Base-by-base conservation (phyloP, 2,113 vertebrate genomes). In the Sturnira hondurensis region DNA sequence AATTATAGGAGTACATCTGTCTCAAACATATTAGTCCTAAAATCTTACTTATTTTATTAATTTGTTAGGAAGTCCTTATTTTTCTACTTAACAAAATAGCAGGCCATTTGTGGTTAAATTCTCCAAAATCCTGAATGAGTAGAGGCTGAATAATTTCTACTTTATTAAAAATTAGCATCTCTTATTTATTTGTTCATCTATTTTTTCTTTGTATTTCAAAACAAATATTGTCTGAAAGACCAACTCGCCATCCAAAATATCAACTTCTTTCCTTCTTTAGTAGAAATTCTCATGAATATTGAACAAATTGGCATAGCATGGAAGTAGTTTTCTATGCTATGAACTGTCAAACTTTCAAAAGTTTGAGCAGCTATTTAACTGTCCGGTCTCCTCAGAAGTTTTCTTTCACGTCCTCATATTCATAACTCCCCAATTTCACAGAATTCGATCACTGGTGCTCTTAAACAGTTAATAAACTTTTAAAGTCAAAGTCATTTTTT, bases 181-280 rank as follows among this genome's bases (percentile, higher is more conserved):
- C 45, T 41, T 71, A 61, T 61, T 93, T 77, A 26, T 54, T 70
- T 87, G 13, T 86, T 54, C 80, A 83, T 33, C 41, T 65, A 15
- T n/a, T 65, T 45, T 63, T 45, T 78, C 14, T 80, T 89, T 80
- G n/a, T 86, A 91, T 89, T 93, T 96, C 71, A 92, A 97, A 96
- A 87, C 56, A 89, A 89, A 92, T 41, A 76, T 4, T 56, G 33
- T 83, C 73, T 92, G 81, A 92, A 80, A 89, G 11, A 36, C 15
- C 56, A 96, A 81, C 1, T 17, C 24, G 90, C 47, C 24, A 38
- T 96, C 73, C 43, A 92, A 89, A 86, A 95, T 81, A 54, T 47
- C 58, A 33, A 92, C 16, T 19, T 67, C 28, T 70, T 87, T 84
- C 68, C 52, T 82, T 71, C 52, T 43, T 94, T 17, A 43, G 38